Base-by-base conservation (phyloP, 2,797 vertebrate species). In the Lophotriccus pileatus region DNA sequence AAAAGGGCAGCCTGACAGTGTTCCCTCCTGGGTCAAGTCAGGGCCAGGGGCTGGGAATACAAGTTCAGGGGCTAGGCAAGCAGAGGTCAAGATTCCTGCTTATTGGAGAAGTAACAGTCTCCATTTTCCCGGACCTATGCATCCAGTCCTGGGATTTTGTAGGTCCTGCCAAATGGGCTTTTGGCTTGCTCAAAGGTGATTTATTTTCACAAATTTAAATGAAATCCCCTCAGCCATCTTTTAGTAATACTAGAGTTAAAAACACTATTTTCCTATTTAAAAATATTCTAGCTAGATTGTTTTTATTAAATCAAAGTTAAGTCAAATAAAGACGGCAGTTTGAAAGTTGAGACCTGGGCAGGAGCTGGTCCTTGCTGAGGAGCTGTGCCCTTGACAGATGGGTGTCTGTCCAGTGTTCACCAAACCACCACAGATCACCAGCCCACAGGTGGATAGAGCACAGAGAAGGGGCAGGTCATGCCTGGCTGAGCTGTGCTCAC, bases 291-390 rank as follows among this genome's bases (percentile, higher is more conserved):
- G 80, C 63, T 82, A 74, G 83, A 67, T 70, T 96, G 91, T 94
- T 96, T 95, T 93, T 49, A 95, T 95, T 96, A 89, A 96, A 95
- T 95, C 93, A 95, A 93, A 93, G 59, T 79, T 93, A 93, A 96
- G 90, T 93, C 85, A 95, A 93, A 95, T 95, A 94, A 90, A 96
- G 90, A 17, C 18, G 2, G 68, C 1, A 30, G 85, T 94, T 78
- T 91, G 87, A 84, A 94, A 95, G 95, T 93, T 96, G 91, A 94
- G 69, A 30, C 66, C 83, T 4, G 4, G 39, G 66, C 79, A 94
- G 87, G 68, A 95, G 58, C 52, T 87, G 55, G 52, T 83, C 28
- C 24, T 81, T 49, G n/a, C 60, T 46, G 60, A 56, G 47, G 32
- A 83, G 41, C 28, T 23, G 53, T 50, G 60, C 27, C 50, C 36